These are phyloP conservation scores for Orchesella cincta DNA, from an alignment of 1,140 invertebrate species.

Conservation along the genomic window DNA sequence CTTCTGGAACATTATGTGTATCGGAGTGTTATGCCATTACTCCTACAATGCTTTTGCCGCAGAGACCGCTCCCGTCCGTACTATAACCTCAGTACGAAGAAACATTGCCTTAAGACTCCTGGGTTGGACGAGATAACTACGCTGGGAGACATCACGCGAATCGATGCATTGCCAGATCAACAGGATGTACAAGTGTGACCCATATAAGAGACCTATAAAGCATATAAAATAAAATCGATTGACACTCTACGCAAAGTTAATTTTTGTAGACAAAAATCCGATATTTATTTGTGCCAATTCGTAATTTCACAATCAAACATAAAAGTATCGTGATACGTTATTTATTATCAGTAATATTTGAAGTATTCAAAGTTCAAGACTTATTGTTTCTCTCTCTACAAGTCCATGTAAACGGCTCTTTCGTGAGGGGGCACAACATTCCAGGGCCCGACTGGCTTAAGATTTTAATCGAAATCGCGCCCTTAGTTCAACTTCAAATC, in stretches of 20 bases:
- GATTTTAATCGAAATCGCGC: too few species aligned
- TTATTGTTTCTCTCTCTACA: too few species aligned
- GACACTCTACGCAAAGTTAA: neutral
- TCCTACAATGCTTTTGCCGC: neutral
- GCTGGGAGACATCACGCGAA: neutral
- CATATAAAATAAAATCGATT: neutral
- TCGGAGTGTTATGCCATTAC: conserved; percentile 1
- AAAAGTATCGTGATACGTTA: neutral
- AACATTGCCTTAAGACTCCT: neutral
- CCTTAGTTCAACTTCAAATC: too few species aligned
- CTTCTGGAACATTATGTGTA: neutral
- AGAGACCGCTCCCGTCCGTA: neutral
- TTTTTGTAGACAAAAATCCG: neutral
- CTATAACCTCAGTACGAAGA: neutral
- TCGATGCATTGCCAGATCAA: conserved; percentile 9
- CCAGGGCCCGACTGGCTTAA: too few species aligned
- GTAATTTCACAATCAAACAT: neutral
- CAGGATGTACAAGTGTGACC: neutral
- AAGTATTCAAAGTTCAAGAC: too few species aligned
- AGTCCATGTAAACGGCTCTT: too few species aligned
- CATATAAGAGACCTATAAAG: neutral
- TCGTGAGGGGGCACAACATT: too few species aligned
- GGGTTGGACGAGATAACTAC: neutral
- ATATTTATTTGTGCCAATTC: neutral
- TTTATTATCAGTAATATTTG: neutral